A percentile compares a stretch with the other conserved stretches of the same genome.
Evolutionary conservation across 2,113 vertebrate species (phyloP).

Genomic region (Strigops habroptila): DNA sequence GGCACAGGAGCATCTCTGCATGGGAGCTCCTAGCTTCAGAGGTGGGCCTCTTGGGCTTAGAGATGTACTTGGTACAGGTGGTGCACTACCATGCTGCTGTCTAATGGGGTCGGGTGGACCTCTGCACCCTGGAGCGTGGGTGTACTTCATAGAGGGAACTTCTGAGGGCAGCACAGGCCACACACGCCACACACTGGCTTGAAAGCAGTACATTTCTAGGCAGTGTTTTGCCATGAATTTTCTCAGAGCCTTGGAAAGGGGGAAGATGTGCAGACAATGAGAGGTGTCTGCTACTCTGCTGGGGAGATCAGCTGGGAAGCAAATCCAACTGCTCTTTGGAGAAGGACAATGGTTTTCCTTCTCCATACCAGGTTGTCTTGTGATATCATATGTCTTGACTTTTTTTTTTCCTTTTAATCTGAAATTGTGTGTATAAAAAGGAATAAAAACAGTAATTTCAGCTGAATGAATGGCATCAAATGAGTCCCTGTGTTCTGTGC

Average conservation of each 20-base stretch:
- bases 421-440: background rate
- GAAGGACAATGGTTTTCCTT: conserved; percentile 4
- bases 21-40: no score
- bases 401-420: background rate
- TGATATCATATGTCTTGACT: background rate
- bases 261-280: background rate
- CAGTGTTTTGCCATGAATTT: background rate
- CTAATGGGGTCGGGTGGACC: background rate
- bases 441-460: background rate
- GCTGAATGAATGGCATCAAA: background rate
- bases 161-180: conserved; percentile 54
- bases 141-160: conserved; percentile 43
- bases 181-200: background rate
- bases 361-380: background rate
- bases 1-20: background rate
- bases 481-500: no score
- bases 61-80: background rate
- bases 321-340: conserved; percentile 17
- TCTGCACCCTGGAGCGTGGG: no score
- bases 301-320: conserved; percentile 7
- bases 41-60: no score
- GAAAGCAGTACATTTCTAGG: background rate
- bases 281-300: background rate
- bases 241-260: background rate
- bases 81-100: no score